Conservation (phyloP, 2,113 vertebrate genomes). For the Xerus inauris region DNA sequence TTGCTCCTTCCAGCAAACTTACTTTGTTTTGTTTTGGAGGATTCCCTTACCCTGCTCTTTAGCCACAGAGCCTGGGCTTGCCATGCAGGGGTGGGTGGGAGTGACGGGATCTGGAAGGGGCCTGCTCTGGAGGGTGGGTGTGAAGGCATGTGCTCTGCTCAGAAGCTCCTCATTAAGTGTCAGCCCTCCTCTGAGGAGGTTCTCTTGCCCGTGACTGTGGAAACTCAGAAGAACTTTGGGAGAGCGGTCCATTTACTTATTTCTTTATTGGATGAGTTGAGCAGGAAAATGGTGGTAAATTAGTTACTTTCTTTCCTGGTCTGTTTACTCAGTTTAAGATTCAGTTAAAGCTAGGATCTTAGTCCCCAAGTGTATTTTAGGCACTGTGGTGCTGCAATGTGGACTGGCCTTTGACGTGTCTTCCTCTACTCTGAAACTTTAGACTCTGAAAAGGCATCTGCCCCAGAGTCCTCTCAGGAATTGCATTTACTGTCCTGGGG, state of each 20-base stretch:
- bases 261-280: constrained; percentile 6
- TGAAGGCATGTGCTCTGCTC: neutral
- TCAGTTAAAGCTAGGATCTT: neutral
- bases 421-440: neutral
- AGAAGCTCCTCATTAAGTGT: neutral
- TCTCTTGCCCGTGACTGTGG: neutral
- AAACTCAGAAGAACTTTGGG: neutral
- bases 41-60: neutral
- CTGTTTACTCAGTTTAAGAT: constrained; percentile 42
- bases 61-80: neutral
- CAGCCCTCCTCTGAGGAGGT: neutral
- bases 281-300: constrained; percentile 17
- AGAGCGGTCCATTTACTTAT: neutral
- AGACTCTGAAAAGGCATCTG: neutral
- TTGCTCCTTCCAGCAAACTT: neutral
- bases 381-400: neutral
- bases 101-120: neutral
- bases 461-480: neutral
- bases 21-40: neutral
- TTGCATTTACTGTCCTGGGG: neutral
- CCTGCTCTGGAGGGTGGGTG: neutral
- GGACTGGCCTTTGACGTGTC: neutral
- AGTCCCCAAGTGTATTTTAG: neutral
- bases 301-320: constrained; percentile 32
- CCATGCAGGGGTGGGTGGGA: neutral